Base-by-base conservation (phyloP, 2,888 invertebrate species). In the Tromatobia lineatoria region DNA sequence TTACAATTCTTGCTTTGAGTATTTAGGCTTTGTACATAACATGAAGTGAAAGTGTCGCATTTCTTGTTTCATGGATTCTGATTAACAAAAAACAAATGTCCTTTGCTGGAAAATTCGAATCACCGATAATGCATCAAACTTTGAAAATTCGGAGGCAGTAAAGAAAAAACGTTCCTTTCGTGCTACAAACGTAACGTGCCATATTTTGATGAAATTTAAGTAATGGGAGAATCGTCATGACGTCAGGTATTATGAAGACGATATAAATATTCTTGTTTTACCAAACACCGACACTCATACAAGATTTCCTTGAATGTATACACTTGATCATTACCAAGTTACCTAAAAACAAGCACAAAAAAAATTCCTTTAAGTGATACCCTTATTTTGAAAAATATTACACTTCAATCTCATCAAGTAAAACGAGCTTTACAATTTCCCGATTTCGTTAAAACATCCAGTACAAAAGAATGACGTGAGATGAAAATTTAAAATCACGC, bases 1-100 rank as follows among this genome's bases (percentile, higher is more conserved):
- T 8, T 52, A 20, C 25, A 13, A n/a, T 23, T 47, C 23, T 25
- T 47, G 11, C 42, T 78, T 34, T 15, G 61, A 8, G 47, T 11
- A 13, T 10, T 61, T 38, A 50, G 50, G 11, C 50, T 54, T 64
- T 42, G 42, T 71, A 66, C 73, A 23, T 10, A 59, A 15, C 4
- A 64, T 3, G 23, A 47, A 42, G n/a, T 45, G 29, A 78, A 42
- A 50, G 13, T 67, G 8, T 67, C 34, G 38, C 34, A 23, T 57
- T 34, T 20, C 20, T 13, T 23, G 42, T 8, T 57, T 13, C 25
- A 18, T 47, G 10, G 45, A 23, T 47, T 13, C 25, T 15, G 59
- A 3, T n/a, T 11, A 13, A 66, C 23, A 10, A 8, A 23, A 23
- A n/a, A 2, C 2, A 7, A 4, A n/a, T 10, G 42, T 45, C 4